Percentiles rank a stretch among this genome's conserved stretches.
Conservation (phyloP, 2,113 vertebrate genomes). For the Oryzias melastigma region DNA sequence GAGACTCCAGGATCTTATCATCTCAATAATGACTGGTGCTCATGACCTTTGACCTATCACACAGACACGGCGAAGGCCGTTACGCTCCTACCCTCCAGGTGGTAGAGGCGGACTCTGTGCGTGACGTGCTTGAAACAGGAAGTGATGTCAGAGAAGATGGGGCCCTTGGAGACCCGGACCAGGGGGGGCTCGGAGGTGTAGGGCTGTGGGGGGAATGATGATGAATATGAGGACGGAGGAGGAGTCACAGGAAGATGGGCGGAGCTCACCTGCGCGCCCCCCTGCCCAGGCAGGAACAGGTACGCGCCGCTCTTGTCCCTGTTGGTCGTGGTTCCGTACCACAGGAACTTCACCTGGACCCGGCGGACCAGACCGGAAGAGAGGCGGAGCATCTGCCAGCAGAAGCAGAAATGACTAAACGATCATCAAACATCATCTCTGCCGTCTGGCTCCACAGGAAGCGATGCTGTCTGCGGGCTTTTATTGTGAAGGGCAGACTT, state of each 20-base stretch:
- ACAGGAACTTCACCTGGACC: slow-evolving; percentile 83
- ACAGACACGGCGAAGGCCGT: background rate
- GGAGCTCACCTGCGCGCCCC: slow-evolving; percentile 80
- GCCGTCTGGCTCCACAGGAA: no score
- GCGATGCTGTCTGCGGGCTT: no score
- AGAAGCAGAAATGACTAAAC: background rate
- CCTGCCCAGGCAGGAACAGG: slow-evolving; percentile 87
- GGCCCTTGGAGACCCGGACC: slow-evolving; percentile 83
- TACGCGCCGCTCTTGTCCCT: slow-evolving; percentile 93
- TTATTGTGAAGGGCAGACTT: no score
- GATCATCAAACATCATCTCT: no score
- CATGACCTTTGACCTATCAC: background rate
- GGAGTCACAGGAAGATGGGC: background rate
- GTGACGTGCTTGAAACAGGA: slow-evolving; percentile 83
- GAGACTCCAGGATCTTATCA: background rate
- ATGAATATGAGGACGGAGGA: background rate
- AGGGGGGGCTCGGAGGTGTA: slow-evolving; percentile 78
- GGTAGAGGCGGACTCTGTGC: slow-evolving; percentile 83
- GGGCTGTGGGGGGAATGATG: slow-evolving; percentile 64
- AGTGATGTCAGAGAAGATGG: slow-evolving; percentile 87
- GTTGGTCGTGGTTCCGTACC: slow-evolving; percentile 87
- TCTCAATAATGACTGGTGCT: background rate
- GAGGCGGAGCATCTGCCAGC: slow-evolving; percentile 52
- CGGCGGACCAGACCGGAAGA: slow-evolving; percentile 68
- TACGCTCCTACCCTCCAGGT: slow-evolving; percentile 81